phyloP scores from a whole-genome alignment of 2,888 invertebrate genomes.

The Ennomos quercinarius region DNA sequence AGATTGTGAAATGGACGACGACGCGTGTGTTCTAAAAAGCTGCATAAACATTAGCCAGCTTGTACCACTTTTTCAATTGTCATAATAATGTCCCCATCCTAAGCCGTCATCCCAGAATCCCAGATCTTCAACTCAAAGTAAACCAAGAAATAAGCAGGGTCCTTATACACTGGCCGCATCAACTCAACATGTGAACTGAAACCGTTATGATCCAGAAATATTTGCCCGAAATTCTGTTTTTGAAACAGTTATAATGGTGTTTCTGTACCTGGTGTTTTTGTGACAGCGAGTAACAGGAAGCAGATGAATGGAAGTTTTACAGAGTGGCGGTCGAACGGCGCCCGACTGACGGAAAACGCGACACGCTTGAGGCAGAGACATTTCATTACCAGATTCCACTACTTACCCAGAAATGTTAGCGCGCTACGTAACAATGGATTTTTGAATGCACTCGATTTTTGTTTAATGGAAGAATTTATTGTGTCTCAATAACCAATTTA shows the following conservation, averaged over 20 bases:
- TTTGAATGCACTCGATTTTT: too few species aligned
- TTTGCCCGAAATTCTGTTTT: slow-evolving; percentile 46
- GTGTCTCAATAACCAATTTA: too few species aligned
- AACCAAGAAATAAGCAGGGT: slow-evolving; percentile 34
- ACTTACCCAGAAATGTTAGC: too few species aligned
- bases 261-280: slow-evolving; percentile 59
- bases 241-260: slow-evolving; percentile 48
- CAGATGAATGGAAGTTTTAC: slow-evolving; percentile 50
- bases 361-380: too few species aligned
- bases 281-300: slow-evolving; percentile 55
- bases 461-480: too few species aligned
- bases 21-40: slow-evolving; percentile 19
- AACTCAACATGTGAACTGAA: slow-evolving; percentile 30
- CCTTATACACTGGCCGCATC: slow-evolving; percentile 29
- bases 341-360: slow-evolving; percentile 39
- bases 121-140: slow-evolving; percentile 12
- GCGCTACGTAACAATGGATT: too few species aligned
- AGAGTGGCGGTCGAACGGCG: slow-evolving; percentile 46
- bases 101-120: slow-evolving; percentile 16
- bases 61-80: slow-evolving; percentile 21
- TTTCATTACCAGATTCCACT: too few species aligned
- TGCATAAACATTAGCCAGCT: slow-evolving; percentile 27
- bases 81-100: slow-evolving; percentile 7
- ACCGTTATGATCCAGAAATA: slow-evolving; percentile 54
- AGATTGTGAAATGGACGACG: slow-evolving; percentile 13